A percentile compares a stretch with the other conserved stretches of the same genome.
Conservation (phyloP, 2,113 vertebrate genomes). For the Etia nguti region DNA sequence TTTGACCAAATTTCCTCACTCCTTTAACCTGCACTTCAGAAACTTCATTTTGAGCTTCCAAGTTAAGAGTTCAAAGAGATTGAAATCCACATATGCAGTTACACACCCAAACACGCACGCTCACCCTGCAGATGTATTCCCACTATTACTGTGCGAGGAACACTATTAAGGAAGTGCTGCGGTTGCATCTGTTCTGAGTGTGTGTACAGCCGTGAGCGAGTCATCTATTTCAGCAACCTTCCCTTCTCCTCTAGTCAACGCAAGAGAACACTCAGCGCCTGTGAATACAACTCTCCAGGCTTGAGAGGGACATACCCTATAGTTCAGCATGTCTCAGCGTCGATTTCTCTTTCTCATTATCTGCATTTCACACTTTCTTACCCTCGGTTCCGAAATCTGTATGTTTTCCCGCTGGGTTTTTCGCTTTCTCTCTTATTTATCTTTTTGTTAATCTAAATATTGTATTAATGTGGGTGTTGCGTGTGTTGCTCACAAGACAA, state of each 20-base stretch:
- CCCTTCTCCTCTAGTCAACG: constrained; percentile 53
- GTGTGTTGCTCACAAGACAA: neutral
- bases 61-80: constrained; percentile 54
- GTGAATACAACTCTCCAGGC: constrained; percentile 46
- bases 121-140: constrained; percentile 64
- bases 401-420: neutral
- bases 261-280: constrained; percentile 36
- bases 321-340: neutral
- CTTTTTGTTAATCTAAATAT: constrained; percentile 10
- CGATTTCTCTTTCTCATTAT: neutral
- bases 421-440: neutral
- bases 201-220: constrained; percentile 67
- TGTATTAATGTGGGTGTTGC: neutral
- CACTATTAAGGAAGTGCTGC: constrained; percentile 71
- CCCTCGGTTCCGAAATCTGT: neutral
- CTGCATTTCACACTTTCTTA: neutral
- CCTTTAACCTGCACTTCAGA: constrained; percentile 36
- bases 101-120: constrained; percentile 8
- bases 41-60: constrained; percentile 35
- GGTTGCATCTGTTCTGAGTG: constrained; percentile 67
- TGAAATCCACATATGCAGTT: constrained; percentile 44
- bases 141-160: constrained; percentile 63
- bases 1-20: neutral
- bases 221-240: constrained; percentile 70
- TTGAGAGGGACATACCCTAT: constrained; percentile 19